phyloP scores from a whole-genome alignment of 2,113 vertebrate genomes.

The Podiceps cristatus region DNA sequence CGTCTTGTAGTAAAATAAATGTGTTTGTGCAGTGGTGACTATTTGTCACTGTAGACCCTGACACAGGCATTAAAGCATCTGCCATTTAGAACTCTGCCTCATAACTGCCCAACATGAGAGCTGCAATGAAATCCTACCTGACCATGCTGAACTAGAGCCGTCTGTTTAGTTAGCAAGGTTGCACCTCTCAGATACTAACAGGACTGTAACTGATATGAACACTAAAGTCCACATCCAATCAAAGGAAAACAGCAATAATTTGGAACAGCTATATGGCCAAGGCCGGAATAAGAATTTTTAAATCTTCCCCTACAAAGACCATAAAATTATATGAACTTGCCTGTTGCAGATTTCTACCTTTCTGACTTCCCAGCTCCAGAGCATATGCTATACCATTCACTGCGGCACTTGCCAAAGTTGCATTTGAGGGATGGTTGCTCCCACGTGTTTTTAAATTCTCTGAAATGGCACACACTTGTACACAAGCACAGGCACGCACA shows the following conservation, averaged over 20 bases:
- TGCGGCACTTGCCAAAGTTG: neutral
- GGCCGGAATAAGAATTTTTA: conserved; percentile 4
- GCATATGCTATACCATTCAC: neutral
- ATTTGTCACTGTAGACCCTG: conserved; percentile 76
- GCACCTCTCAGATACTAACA: conserved; percentile 58
- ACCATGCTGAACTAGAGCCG: conserved; percentile 64
- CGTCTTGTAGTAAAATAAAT: conserved; percentile 68
- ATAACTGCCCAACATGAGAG: conserved; percentile 76
- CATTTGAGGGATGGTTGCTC: neutral
- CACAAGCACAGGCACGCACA: neutral
- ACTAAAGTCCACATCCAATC: conserved; percentile 63
- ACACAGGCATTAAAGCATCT: conserved; percentile 75
- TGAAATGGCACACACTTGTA: neutral
- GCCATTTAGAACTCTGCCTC: conserved; percentile 74
- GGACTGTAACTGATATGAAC: conserved; percentile 65
- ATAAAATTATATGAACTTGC: neutral
- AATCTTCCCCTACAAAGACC: neutral
- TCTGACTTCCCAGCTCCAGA: neutral
- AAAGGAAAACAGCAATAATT: conserved; percentile 69
- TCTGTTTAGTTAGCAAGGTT: conserved; percentile 78
- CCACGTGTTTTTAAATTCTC: neutral
- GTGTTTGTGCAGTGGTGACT: conserved; percentile 84
- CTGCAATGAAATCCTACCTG: conserved; percentile 74
- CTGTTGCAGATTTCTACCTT: neutral
- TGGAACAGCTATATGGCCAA: conserved; percentile 26